phyloP scores from a whole-genome alignment of 2,888 invertebrate species.

The Erynnis tages region DNA sequence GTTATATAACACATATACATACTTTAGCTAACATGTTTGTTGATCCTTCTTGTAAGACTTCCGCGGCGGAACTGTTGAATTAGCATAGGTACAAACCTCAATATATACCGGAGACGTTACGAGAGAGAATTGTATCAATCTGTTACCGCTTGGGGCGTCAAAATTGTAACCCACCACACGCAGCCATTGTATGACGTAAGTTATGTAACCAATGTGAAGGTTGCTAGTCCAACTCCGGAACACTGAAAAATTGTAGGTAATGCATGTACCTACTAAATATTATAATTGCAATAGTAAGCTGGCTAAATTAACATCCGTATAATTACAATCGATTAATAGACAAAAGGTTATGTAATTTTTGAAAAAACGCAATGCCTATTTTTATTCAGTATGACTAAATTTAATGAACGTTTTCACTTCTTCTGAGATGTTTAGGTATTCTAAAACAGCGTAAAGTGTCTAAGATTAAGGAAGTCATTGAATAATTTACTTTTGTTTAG shows the following conservation, averaged over 20 bases:
- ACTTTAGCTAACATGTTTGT: conserved; percentile 69
- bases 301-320: neutral
- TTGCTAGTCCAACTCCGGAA: conserved; percentile 42
- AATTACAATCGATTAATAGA: neutral
- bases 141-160: conserved; percentile 65
- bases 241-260: conserved; percentile 22
- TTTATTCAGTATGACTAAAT: conserved; percentile 7
- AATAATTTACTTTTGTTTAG: too few relatives aligned
- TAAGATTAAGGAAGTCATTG: conserved; percentile 7
- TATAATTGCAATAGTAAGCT: neutral
- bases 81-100: conserved; percentile 75
- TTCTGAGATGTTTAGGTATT: conserved; percentile 14
- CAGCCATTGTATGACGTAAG: conserved; percentile 69
- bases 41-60: conserved; percentile 73
- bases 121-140: conserved; percentile 77
- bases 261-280: neutral
- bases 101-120: conserved; percentile 80
- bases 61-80: conserved; percentile 76
- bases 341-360: too few relatives aligned
- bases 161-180: conserved; percentile 60
- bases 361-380: neutral
- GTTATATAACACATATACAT: conserved; percentile 37
- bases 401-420: conserved; percentile 6
- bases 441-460: conserved; percentile 4
- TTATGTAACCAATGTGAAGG: conserved; percentile 79